phyloP scores from a whole-genome alignment of 2,888 invertebrate species.

The Tachina fera region DNA sequence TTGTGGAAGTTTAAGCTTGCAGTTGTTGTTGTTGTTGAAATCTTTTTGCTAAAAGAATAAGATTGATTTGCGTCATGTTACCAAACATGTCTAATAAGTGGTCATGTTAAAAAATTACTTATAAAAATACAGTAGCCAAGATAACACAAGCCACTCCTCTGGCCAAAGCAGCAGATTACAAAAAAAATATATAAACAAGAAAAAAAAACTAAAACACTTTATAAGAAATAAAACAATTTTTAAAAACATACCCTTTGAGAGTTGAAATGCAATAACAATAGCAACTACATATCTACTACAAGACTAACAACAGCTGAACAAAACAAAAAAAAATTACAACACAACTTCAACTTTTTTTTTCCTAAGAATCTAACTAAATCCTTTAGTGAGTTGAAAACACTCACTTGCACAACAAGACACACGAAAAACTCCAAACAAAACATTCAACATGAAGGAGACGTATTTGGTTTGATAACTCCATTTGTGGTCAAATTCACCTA shows the following conservation, averaged over 20 bases:
- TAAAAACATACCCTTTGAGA: slow-evolving; percentile 69
- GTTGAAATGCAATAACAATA: slow-evolving; percentile 56
- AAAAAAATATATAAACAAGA: neutral
- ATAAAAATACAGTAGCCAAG: slow-evolving; percentile 69
- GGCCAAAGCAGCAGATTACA: slow-evolving; percentile 41
- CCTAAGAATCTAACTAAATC: slow-evolving; percentile 69
- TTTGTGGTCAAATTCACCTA: slow-evolving; percentile 82
- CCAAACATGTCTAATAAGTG: slow-evolving; percentile 76
- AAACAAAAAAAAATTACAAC: slow-evolving; percentile 5
- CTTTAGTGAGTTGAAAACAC: slow-evolving; percentile 63
- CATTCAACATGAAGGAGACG: slow-evolving; percentile 77
- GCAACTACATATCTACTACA: slow-evolving; percentile 29
- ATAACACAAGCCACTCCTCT: slow-evolving; percentile 70
- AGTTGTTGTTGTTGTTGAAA: slow-evolving; percentile 11
- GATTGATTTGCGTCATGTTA: slow-evolving; percentile 74
- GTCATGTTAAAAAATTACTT: slow-evolving; percentile 73
- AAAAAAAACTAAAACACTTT: slow-evolving; percentile 50
- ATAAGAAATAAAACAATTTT: slow-evolving; percentile 21
- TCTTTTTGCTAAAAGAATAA: slow-evolving; percentile 58
- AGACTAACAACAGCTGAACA: slow-evolving; percentile 16
- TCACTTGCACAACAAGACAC: slow-evolving; percentile 25
- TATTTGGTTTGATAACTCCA: slow-evolving; percentile 83
- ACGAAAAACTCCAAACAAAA: slow-evolving; percentile 34
- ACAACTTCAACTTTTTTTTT: slow-evolving; percentile 34
- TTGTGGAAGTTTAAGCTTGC: neutral